These are phyloP conservation scores for Ectemnius continuus DNA, from an alignment of 2,888 invertebrate genomes.

Conservation along the genomic window DNA sequence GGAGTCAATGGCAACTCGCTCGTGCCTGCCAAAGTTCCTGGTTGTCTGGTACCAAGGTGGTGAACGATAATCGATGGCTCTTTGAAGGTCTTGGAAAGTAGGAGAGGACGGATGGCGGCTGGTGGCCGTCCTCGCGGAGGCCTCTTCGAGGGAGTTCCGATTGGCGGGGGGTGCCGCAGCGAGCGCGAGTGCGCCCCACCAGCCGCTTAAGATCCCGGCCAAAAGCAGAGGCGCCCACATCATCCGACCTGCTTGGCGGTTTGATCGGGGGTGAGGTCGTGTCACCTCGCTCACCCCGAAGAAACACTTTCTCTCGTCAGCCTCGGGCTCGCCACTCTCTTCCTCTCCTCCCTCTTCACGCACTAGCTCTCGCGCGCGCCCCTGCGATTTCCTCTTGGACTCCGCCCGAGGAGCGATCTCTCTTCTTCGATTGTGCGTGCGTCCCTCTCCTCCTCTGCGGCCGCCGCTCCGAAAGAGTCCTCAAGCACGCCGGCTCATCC, in stretches of 20 bases:
- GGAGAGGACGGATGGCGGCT: slow-evolving; percentile 45
- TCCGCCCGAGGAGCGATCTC: slow-evolving; percentile 15
- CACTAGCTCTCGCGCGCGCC: slow-evolving; percentile 5
- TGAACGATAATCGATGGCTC: slow-evolving; percentile 45
- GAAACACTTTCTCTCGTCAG: slow-evolving; percentile 39
- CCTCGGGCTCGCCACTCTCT: slow-evolving; percentile 26
- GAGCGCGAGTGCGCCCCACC: slow-evolving; percentile 73
- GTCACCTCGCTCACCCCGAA: slow-evolving; percentile 65
- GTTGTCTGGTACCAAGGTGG: slow-evolving; percentile 39
- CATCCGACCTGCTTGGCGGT: slow-evolving; percentile 69
- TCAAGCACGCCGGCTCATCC: slow-evolving; percentile 4
- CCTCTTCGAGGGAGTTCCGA: slow-evolving; percentile 55
- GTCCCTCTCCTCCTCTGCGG: slow-evolving; percentile 20
- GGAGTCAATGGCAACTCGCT: neutral
- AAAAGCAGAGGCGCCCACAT: slow-evolving; percentile 76
- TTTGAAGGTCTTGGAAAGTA: slow-evolving; percentile 49
- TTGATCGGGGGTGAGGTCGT: slow-evolving; percentile 63
- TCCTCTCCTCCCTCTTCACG: slow-evolving; percentile 15
- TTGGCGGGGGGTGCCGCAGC: slow-evolving; percentile 72
- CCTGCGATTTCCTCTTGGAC: slow-evolving; percentile 4
- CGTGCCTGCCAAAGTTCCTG: slow-evolving; percentile 26
- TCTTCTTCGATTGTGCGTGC: neutral
- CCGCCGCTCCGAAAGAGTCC: slow-evolving; percentile 7
- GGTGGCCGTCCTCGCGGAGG: slow-evolving; percentile 46
- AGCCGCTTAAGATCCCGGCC: slow-evolving; percentile 76